phyloP scores from a whole-genome alignment of 2,113 vertebrate genomes.

The Ciconia stormi region DNA sequence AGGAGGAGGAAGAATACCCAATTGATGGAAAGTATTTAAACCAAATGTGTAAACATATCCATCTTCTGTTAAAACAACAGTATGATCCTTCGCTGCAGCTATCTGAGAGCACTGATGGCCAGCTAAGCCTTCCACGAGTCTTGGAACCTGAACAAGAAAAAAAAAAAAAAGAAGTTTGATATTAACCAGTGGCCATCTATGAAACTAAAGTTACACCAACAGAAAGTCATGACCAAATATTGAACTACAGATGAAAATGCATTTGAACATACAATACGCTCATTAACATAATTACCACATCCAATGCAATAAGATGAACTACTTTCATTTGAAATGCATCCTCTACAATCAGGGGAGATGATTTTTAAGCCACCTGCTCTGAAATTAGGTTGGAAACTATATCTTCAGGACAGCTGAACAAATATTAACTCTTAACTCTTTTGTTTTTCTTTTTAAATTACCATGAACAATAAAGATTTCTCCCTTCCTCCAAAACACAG shows the following conservation, averaged over 20 bases:
- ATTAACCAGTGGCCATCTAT: background rate
- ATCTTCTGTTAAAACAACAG: conserved; percentile 92
- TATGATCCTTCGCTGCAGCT: conserved; percentile 95
- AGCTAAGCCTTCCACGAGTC: conserved; percentile 88
- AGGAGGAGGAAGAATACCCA: conserved; percentile 88
- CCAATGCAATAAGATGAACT: background rate
- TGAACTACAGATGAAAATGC: background rate
- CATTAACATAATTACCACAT: background rate
- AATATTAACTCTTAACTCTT: background rate
- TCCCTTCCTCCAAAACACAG: background rate
- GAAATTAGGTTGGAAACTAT: background rate
- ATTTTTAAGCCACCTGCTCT: background rate
- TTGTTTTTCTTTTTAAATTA: background rate
- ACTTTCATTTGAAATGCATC: background rate
- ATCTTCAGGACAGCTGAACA: background rate
- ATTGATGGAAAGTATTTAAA: conserved; percentile 91
- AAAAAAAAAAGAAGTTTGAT: background rate
- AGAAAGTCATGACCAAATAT: background rate
- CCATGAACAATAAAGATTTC: background rate
- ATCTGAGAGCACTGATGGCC: conserved; percentile 89
- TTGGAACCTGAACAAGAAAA: conserved; percentile 80
- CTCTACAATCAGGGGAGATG: background rate
- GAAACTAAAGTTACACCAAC: background rate
- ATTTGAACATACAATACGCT: background rate
- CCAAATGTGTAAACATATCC: conserved; percentile 94